A percentile compares a stretch with the other conserved stretches of the same genome.
phyloP scores from a whole-genome alignment of 2,888 invertebrate genomes.

The Stegophylla sp. region DNA sequence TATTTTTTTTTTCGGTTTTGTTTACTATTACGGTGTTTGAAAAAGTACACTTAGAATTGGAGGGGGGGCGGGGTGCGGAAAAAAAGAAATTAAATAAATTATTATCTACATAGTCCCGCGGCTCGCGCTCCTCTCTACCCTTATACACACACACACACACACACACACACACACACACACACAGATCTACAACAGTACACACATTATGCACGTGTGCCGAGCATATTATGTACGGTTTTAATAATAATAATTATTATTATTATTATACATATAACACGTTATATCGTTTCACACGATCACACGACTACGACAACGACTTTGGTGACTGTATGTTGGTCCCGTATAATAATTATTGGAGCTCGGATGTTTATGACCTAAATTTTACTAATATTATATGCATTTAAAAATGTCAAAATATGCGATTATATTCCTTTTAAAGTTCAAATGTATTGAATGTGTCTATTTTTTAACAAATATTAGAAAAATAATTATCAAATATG shows the following conservation, averaged over 20 bases:
- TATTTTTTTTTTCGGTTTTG: conserved; percentile 20
- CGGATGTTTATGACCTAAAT: too few relatives aligned
- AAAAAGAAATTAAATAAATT: conserved; percentile 10
- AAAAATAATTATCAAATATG: too few relatives aligned
- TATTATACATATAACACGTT: too few relatives aligned
- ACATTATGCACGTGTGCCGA: neutral
- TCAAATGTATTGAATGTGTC: too few relatives aligned
- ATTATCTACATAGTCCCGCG: too few relatives aligned
- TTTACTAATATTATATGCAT: too few relatives aligned
- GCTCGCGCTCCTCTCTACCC: too few relatives aligned
- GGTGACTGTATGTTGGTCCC: neutral
- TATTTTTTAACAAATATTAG: too few relatives aligned
- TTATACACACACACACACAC: neutral
- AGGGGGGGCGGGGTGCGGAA: neutral
- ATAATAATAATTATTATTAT: conserved; percentile 2
- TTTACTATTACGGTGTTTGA: conserved; percentile 4
- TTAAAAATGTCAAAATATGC: too few relatives aligned
- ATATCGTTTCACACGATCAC: conserved; percentile 49
- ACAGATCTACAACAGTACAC: neutral
- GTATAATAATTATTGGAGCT: conserved; percentile 38
- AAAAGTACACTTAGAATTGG: conserved; percentile 1
- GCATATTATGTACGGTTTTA: neutral
- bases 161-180: neutral
- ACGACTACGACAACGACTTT: neutral
- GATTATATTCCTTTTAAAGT: too few relatives aligned